Percentiles rank a stretch among this genome's conserved stretches.
These are phyloP conservation scores for Hesperia comma DNA, from an alignment of 2,888 invertebrate species.

Conservation along the genomic window DNA sequence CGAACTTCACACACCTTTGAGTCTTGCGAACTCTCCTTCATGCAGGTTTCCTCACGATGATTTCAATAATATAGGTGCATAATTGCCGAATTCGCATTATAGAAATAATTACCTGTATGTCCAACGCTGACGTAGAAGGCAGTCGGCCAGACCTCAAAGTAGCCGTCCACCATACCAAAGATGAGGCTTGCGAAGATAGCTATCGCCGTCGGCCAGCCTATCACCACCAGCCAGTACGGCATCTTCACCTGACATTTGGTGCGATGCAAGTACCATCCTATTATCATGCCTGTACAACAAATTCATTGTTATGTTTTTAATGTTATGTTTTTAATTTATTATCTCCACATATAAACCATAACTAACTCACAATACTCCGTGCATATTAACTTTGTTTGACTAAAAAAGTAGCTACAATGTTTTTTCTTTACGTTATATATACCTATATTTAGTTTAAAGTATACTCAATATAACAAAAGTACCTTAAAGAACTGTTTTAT, in stretches of 20 bases:
- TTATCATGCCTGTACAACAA: slow-evolving; percentile 82
- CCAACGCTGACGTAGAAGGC: slow-evolving; percentile 90
- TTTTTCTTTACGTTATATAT: too few species aligned
- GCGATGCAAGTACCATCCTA: slow-evolving; percentile 89
- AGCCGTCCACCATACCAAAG: slow-evolving; percentile 87
- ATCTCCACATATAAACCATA: too few species aligned
- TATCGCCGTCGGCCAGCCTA: slow-evolving; percentile 85
- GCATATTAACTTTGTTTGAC: too few species aligned
- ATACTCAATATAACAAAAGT: neutral
- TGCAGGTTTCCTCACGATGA: too few species aligned
- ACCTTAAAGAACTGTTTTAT: neutral
- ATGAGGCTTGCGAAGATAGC: slow-evolving; percentile 85
- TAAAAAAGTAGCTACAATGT: too few species aligned
- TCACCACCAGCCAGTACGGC: slow-evolving; percentile 79
- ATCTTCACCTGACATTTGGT: slow-evolving; percentile 86
- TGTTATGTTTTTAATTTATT: neutral
- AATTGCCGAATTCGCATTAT: too few species aligned
- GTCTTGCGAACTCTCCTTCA: too few species aligned
- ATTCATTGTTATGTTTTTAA: neutral
- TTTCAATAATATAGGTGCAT: too few species aligned
- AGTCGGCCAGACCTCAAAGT: slow-evolving; percentile 86
- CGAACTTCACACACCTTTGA: too few species aligned
- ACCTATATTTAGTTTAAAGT: neutral
- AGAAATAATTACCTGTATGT: slow-evolving; percentile 81
- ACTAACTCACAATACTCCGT: too few species aligned